A percentile compares a stretch with the other conserved stretches of the same genome.
phyloP scores from a whole-genome alignment of 2,797 vertebrate genomes.

The Numenius phaeopus region DNA sequence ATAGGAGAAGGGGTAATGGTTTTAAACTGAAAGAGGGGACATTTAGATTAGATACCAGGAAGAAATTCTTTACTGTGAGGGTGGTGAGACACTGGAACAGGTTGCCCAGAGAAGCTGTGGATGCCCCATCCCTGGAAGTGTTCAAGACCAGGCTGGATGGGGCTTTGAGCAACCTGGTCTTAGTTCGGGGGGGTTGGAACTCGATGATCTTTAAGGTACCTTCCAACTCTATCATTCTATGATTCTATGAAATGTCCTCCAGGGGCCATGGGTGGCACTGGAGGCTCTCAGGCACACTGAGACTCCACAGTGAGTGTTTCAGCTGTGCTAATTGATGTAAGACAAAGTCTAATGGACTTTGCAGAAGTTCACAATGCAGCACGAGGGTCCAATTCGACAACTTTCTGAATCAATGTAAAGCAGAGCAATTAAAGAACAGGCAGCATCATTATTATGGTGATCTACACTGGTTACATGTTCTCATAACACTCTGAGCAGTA shows the following conservation, averaged over 20 bases:
- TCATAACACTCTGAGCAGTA: background rate
- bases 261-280: background rate
- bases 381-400: rapidly evolving
- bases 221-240: no score
- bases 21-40: no score
- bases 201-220: no score
- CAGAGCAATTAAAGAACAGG: background rate
- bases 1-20: no score
- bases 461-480: background rate
- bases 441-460: background rate
- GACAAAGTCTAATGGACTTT: background rate
- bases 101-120: no score
- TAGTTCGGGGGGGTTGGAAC: no score
- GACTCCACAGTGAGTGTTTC: background rate
- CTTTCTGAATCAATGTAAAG: background rate
- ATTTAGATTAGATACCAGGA: no score
- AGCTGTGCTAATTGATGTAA: background rate
- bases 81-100: no score
- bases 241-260: background rate
- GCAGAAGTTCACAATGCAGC: background rate
- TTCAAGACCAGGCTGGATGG: no score
- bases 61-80: no score
- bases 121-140: no score
- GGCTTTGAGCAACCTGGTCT: no score
- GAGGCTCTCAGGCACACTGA: rapidly evolving